Evolutionary conservation across 2,797 vertebrate species (phyloP).

Genomic region (Cryptoprocta ferox): DNA sequence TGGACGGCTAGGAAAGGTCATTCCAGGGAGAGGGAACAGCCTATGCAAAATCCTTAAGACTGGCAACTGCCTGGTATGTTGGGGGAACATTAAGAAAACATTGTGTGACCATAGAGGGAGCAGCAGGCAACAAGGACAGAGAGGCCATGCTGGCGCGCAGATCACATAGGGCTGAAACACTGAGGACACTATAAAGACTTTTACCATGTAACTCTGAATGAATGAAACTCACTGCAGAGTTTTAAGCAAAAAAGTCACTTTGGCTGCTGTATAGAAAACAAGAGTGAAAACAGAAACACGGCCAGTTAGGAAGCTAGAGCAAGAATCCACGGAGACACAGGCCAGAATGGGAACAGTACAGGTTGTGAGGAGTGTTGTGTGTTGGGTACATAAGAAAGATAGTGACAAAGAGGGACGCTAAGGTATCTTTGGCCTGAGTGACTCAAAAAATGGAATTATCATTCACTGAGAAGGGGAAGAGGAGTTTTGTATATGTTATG

Average conservation of each 20-base stretch:
- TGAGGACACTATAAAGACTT: background rate
- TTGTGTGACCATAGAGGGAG: too few species aligned
- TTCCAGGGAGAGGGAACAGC: background rate
- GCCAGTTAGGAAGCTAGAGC: background rate
- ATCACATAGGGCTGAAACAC: background rate
- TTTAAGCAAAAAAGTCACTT: constrained; percentile 10
- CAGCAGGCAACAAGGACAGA: background rate
- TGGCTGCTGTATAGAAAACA: background rate
- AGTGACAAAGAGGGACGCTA: background rate
- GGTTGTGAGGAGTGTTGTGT: background rate
- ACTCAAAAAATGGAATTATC: background rate
- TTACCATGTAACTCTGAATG: background rate
- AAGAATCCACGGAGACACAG: background rate
- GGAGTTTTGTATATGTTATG: background rate
- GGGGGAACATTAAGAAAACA: background rate
- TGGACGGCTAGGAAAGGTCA: background rate
- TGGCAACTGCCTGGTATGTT: background rate
- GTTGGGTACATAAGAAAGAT: background rate
- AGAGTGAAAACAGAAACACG: background rate
- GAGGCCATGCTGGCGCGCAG: too few species aligned
- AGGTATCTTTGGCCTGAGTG: background rate
- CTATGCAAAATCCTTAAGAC: background rate
- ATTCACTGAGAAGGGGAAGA: background rate
- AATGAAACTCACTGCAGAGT: background rate
- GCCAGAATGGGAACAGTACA: background rate